Evolutionary conservation across 2,888 invertebrate species (phyloP).

Genomic region (Meghimatium bilineatum): DNA sequence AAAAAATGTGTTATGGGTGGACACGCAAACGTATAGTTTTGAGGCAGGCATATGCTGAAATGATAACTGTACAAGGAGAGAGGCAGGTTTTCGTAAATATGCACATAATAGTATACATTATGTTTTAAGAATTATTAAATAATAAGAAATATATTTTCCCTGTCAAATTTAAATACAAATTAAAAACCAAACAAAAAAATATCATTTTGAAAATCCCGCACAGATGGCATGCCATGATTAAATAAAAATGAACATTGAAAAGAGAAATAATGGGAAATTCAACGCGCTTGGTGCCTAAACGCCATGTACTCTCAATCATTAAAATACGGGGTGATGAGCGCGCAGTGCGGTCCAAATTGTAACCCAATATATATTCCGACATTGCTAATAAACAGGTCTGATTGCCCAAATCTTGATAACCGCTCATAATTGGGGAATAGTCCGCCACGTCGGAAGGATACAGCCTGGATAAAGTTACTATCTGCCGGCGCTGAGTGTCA

Average conservation of each 20-base stretch:
- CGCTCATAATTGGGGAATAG: constrained; percentile 43
- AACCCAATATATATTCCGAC: constrained; percentile 29
- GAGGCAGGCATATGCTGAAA: too few species aligned
- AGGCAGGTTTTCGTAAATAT: neutral
- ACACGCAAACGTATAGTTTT: neutral
- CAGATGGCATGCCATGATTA: neutral
- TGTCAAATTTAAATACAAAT: constrained; percentile 1
- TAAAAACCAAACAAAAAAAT: too few species aligned
- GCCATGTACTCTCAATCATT: constrained; percentile 28
- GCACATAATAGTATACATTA: neutral
- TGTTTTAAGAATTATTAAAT: neutral
- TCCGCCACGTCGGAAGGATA: constrained; percentile 41
- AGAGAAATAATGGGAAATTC: constrained; percentile 6
- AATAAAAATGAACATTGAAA: neutral
- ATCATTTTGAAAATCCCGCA: neutral
- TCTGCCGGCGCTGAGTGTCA: constrained; percentile 40
- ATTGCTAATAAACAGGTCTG: constrained; percentile 41
- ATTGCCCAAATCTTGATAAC: constrained; percentile 33
- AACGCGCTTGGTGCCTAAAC: constrained; percentile 7
- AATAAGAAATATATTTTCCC: neutral
- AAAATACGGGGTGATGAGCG: constrained; percentile 25
- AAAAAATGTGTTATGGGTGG: neutral
- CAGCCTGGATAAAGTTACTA: constrained; percentile 37
- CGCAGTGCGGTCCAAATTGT: constrained; percentile 20
- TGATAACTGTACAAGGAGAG: too few species aligned